Conservation (phyloP, 2,113 vertebrate genomes). For the Calidris pygmaea region DNA sequence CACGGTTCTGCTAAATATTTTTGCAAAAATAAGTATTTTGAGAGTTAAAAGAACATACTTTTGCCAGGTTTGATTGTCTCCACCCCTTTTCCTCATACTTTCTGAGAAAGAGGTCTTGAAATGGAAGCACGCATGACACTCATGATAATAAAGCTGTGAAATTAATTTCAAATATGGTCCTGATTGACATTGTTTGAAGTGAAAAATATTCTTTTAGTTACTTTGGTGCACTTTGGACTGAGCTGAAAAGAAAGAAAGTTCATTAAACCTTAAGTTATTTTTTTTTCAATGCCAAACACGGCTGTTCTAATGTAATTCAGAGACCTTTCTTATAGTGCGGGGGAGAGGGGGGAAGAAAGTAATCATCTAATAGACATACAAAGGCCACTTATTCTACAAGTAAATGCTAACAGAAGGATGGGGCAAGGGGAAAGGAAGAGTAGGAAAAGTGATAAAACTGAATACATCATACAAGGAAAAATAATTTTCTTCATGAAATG, state of each 20-base stretch:
- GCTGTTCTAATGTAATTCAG: background rate
- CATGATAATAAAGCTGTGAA: background rate
- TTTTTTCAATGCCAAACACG: background rate
- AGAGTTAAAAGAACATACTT: slow-evolving; percentile 21
- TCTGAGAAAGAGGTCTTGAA: background rate
- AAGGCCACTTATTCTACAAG: background rate
- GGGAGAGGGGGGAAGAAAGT: background rate
- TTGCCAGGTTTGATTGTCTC: background rate
- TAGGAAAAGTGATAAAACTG: background rate
- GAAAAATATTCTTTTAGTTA: background rate
- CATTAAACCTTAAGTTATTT: background rate
- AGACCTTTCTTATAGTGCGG: background rate
- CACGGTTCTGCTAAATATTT: slow-evolving; percentile 42
- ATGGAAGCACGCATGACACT: background rate
- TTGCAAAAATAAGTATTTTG: slow-evolving; percentile 21
- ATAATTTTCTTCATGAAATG: background rate
- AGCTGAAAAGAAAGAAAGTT: background rate
- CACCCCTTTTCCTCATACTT: background rate
- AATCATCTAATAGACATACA: background rate
- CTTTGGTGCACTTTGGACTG: background rate
- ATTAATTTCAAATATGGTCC: background rate
- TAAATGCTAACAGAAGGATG: background rate
- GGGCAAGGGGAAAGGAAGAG: background rate
- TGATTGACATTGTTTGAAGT: background rate
- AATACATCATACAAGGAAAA: background rate